Percentiles rank a stretch among this genome's conserved stretches.
phyloP scores from a whole-genome alignment of 1,140 invertebrate species.

The Euura saliciscinereae region DNA sequence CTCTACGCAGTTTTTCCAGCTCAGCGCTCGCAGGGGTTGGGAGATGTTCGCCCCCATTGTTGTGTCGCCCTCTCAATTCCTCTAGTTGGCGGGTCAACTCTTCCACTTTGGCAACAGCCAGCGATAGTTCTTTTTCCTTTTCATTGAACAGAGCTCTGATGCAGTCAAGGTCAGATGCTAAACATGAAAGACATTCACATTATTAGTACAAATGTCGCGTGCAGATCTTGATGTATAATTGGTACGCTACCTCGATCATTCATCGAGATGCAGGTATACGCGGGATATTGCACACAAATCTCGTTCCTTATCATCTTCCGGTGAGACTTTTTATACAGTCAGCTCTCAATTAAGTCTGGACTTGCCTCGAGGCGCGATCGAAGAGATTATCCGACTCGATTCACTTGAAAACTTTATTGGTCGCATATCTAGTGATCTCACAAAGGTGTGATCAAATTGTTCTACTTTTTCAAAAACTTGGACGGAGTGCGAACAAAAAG shows the following conservation, averaged over 20 bases:
- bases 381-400: no score
- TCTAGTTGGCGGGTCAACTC: slow-evolving; percentile 93
- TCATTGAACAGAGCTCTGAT: slow-evolving; percentile 95
- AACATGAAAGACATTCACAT: slow-evolving; percentile 37
- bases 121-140: slow-evolving; percentile 94
- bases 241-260: not conserved
- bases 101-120: slow-evolving; percentile 95
- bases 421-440: no score
- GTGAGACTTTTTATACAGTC: no score
- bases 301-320: no score
- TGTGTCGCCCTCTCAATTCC: slow-evolving; percentile 77
- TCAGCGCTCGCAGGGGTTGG: slow-evolving; percentile 80
- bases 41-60: slow-evolving; percentile 58
- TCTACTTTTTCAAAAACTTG: no score
- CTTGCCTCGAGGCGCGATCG: no score
- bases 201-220: not conserved
- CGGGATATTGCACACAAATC: no score
- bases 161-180: slow-evolving; percentile 93
- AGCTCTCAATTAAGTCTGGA: no score
- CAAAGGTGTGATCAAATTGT: no score
- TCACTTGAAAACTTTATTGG: no score
- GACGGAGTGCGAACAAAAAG: no score
- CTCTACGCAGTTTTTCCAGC: slow-evolving; percentile 86
- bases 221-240: not conserved
- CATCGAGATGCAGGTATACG: no score